These are phyloP conservation scores for Passerculus sandwichensis DNA, from an alignment of 2,797 vertebrate genomes.

Conservation along the genomic window DNA sequence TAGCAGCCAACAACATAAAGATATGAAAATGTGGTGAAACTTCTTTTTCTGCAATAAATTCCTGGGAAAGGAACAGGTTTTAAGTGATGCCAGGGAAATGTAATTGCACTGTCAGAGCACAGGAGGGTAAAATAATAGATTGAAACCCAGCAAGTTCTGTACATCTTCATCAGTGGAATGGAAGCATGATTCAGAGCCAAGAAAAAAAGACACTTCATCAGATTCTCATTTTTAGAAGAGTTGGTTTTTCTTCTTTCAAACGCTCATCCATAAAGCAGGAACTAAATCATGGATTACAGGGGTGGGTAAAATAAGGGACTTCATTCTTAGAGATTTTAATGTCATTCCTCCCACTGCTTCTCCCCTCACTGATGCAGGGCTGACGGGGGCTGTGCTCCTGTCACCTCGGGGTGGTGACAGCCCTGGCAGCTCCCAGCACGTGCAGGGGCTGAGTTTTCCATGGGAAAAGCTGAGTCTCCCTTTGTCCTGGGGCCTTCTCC, in stretches of 20 bases:
- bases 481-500: fast-evolving
- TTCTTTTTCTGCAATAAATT: conserved; percentile 13
- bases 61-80: not conserved
- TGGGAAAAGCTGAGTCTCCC: not conserved
- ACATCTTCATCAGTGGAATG: conserved; percentile 52
- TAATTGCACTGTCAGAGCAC: conserved; percentile 57
- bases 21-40: not conserved
- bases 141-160: conserved; percentile 49
- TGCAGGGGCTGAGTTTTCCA: not conserved
- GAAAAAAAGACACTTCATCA: conserved; percentile 53
- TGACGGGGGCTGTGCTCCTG: not conserved
- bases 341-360: conserved; percentile 57
- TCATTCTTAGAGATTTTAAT: conserved; percentile 48
- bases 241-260: conserved; percentile 54
- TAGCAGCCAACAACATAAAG: not conserved
- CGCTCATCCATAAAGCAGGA: conserved; percentile 41
- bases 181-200: conserved; percentile 57
- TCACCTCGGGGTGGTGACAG: not conserved
- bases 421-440: not conserved
- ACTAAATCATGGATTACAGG: conserved; percentile 50
- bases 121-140: conserved; percentile 42
- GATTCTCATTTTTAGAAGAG: conserved; percentile 46
- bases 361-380: not conserved
- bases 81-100: conserved; percentile 46
- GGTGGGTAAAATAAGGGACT: conserved; percentile 48